Base-by-base conservation (phyloP, 37 sponge, comb jelly and placozoan genomes). In the Oscarella lobularis region DNA sequence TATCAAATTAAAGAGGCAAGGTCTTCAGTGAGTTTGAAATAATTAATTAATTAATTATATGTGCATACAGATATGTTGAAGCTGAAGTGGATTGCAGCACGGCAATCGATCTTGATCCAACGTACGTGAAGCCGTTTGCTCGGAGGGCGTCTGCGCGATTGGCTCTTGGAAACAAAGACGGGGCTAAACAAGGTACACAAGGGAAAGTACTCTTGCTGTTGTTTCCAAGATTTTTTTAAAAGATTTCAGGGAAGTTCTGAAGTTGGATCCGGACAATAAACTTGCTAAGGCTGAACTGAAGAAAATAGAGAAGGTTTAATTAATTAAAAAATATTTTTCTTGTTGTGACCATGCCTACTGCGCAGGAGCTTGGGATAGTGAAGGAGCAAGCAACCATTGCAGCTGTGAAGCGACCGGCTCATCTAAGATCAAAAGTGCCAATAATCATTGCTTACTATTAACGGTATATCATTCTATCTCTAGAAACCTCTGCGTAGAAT, bases 1-100 rank as follows among this genome's bases (percentile, higher is more conserved):
- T 0, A 73, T 97, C 68, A 93, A 90, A 70, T 67, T 84, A 33
- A 75, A 90, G 41, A 93, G 84, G 88, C 92, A 72, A 66, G 82
- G 14, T 27, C 60, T 27, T 20, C 60, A 48, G 60, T 68, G 31
- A 5, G 41, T 38, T 29, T 77, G 48, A 38, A 76, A 76, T 27
- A 60, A 60, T n/a, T 67, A 76, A n/a, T 67, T n/a, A n/a, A n/a
- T n/a, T n/a, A n/a, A n/a, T 20, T 48, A 20, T 68, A 4, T 68
- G 6, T 14, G 6, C 29, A 32, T 68, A 35, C 31, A 68, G 71
- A 14, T 68, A 68, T 83, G 84, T 83, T 36, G 86, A 83, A 9
- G 89, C 84, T 40, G 89, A 88, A 80, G n/a, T 37, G 1, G 89
- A 92, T 68, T 92, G 93, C 41, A 38, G 75, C 9, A 2, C 60